A percentile compares a stretch with the other conserved stretches of the same genome.
phyloP scores from a whole-genome alignment of 2,113 vertebrate genomes.

The Podarcis muralis region DNA sequence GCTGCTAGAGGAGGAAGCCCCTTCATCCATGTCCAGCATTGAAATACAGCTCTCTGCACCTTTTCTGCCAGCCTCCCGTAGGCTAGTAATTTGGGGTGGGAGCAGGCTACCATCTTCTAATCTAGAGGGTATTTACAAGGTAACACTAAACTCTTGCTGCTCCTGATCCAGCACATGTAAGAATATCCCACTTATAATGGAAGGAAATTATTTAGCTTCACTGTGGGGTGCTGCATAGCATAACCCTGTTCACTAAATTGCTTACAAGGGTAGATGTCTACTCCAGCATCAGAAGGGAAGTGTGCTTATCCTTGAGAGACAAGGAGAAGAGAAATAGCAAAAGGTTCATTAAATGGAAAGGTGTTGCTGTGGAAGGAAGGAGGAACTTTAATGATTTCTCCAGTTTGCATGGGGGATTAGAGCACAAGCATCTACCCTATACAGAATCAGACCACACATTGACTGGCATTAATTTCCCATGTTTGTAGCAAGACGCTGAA shows the following conservation, averaged over 20 bases:
- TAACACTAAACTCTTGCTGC: too few relatives aligned
- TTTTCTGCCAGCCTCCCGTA: too few relatives aligned
- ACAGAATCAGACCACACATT: neutral
- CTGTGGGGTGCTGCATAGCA: neutral
- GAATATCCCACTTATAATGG: neutral
- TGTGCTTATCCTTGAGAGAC: neutral
- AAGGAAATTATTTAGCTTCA: neutral
- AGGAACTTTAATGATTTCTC: neutral
- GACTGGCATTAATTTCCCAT: neutral
- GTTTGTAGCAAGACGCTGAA: neutral
- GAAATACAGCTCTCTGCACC: neutral
- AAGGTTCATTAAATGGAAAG: neutral
- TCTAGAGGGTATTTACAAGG: too few relatives aligned
- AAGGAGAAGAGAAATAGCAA: neutral
- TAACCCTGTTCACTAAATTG: neutral
- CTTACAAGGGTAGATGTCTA: neutral
- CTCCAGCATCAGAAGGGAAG: neutral
- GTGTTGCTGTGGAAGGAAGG: neutral
- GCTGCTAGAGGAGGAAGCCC: too few relatives aligned
- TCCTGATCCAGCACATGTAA: too few relatives aligned
- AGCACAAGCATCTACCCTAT: neutral
- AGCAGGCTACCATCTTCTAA: too few relatives aligned
- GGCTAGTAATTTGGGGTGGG: too few relatives aligned
- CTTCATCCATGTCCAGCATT: too few relatives aligned
- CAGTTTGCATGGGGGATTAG: neutral